These are phyloP conservation scores for Himalopsyche kuldschensis DNA, from an alignment of 2,888 invertebrate species.

Conservation along the genomic window DNA sequence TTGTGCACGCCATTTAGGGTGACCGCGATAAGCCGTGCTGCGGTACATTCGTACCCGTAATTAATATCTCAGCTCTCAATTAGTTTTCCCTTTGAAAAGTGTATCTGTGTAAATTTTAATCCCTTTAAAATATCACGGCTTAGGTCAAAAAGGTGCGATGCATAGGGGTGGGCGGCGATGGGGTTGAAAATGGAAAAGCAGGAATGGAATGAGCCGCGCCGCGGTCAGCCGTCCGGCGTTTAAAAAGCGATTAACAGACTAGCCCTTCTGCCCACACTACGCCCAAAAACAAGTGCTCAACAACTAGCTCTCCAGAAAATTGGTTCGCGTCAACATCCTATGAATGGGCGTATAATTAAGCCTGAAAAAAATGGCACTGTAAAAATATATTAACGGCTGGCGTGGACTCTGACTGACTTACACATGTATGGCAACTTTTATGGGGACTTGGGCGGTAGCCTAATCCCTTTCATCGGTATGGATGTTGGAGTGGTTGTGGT, in stretches of 20 bases:
- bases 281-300: not conserved
- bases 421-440: too few species aligned
- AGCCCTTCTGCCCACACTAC: not conserved
- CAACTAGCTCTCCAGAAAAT: not conserved
- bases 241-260: slow-evolving; percentile 18
- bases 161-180: not conserved
- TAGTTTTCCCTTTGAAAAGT: not conserved
- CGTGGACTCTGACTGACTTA: too few species aligned
- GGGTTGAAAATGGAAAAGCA: not conserved
- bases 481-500: too few species aligned
- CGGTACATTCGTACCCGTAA: not conserved
- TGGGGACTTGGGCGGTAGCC: too few species aligned
- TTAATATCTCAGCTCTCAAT: not conserved
- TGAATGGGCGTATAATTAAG: not conserved
- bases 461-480: too few species aligned
- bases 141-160: not conserved
- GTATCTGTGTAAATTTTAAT: not conserved
- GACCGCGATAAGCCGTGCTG: too few species aligned
- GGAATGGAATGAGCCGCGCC: not conserved
- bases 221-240: slow-evolving; percentile 13
- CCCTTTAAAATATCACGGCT: not conserved
- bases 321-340: not conserved
- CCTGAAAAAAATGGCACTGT: not conserved
- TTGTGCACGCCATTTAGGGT: too few species aligned
- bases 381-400: too few species aligned